A percentile compares a stretch with the other conserved stretches of the same genome.
Conservation (phyloP, 2,888 invertebrate species). For the Cephalotes varians region DNA sequence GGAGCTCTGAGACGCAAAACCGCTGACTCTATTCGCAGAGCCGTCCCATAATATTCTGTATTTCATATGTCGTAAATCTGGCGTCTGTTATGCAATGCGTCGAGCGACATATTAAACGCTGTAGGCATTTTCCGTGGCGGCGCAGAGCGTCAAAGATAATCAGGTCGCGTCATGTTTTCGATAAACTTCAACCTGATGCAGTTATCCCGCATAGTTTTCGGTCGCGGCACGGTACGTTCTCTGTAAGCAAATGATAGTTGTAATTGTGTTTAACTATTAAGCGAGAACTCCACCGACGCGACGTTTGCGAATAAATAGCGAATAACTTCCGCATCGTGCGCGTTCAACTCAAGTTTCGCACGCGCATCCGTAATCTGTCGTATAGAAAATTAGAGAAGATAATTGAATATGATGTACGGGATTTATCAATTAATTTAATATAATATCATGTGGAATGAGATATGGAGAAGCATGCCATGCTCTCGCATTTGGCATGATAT, state of each 20-base stretch:
- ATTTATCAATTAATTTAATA: slow-evolving; percentile 18
- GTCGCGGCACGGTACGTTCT: neutral
- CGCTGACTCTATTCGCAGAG: neutral
- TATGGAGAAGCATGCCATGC: neutral
- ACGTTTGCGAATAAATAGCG: slow-evolving; percentile 34
- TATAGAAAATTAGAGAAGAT: slow-evolving; percentile 2
- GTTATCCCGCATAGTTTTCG: slow-evolving; percentile 40
- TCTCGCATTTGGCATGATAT: neutral
- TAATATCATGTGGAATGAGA: neutral
- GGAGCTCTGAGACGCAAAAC: slow-evolving; percentile 20
- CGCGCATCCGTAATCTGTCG: neutral
- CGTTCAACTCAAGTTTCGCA: neutral
- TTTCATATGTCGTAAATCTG: slow-evolving; percentile 39
- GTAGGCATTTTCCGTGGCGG: slow-evolving; percentile 65
- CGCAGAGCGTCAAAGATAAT: slow-evolving; percentile 68
- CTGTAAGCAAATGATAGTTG: slow-evolving; percentile 10
- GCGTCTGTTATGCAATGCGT: slow-evolving; percentile 1
- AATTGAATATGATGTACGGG: neutral
- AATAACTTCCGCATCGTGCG: neutral
- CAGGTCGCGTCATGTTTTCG: slow-evolving; percentile 66
- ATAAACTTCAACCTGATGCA: slow-evolving; percentile 44
- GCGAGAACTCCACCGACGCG: slow-evolving; percentile 26
- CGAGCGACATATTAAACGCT: slow-evolving; percentile 69
- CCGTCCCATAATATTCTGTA: slow-evolving; percentile 13
- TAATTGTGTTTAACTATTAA: slow-evolving; percentile 39